phyloP scores from a whole-genome alignment of 2,888 invertebrate genomes.

The Chrysolina oricalcia region DNA sequence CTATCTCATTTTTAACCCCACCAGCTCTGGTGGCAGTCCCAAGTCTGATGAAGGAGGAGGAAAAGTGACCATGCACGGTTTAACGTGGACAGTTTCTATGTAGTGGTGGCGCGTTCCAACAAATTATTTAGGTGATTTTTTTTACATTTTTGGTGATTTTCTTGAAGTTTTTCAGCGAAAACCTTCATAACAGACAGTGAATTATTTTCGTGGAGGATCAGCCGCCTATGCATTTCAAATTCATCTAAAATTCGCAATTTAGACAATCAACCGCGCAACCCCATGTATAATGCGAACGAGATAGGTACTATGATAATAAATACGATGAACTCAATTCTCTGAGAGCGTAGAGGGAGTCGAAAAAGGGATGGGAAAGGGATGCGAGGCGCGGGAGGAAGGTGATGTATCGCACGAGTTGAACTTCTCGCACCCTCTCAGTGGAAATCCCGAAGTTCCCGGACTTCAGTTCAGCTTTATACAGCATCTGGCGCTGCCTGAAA shows the following conservation, averaged over 20 bases:
- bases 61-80: too few relatives aligned
- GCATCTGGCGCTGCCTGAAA: slow-evolving; percentile 66
- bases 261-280: not conserved
- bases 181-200: too few relatives aligned
- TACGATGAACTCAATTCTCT: slow-evolving; percentile 68
- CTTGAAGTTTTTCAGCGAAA: too few relatives aligned
- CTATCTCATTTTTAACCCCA: too few relatives aligned
- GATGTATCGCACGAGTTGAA: slow-evolving; percentile 66
- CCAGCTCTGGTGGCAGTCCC: too few relatives aligned
- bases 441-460: slow-evolving; percentile 59
- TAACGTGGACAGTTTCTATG: too few relatives aligned
- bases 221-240: too few relatives aligned
- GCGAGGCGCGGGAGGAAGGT: slow-evolving; percentile 54
- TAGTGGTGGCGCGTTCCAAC: too few relatives aligned
- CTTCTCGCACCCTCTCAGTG: slow-evolving; percentile 60
- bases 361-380: slow-evolving; percentile 29
- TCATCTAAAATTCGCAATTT: not conserved
- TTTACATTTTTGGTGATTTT: too few relatives aligned
- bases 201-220: too few relatives aligned
- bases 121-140: too few relatives aligned
- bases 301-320: slow-evolving; percentile 64
- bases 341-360: slow-evolving; percentile 63
- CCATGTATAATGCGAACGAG: not conserved
- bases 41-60: too few relatives aligned
- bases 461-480: slow-evolving; percentile 62